Evolutionary conservation across 2,797 vertebrate genomes (phyloP).

Genomic region (Sternarchorhynchus goeldii): DNA sequence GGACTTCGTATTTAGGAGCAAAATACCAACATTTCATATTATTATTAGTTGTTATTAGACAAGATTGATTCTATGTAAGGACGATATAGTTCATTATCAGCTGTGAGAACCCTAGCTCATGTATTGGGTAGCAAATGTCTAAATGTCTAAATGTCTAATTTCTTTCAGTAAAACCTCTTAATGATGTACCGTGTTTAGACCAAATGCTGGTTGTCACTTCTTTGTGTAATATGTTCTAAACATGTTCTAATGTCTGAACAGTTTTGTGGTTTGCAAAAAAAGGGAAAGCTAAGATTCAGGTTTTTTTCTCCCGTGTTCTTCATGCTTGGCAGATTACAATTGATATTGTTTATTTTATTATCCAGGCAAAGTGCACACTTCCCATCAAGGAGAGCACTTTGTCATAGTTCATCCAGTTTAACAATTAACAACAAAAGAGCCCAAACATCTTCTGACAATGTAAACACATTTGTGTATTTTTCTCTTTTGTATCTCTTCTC

Average conservation of each 20-base stretch:
- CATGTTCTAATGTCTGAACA: neutral
- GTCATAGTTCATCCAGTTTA: slow-evolving; percentile 41
- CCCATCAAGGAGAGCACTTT: slow-evolving; percentile 19
- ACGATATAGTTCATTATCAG: neutral
- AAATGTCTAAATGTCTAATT: neutral
- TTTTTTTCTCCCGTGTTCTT: neutral
- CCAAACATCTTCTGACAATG: neutral
- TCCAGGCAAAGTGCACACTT: slow-evolving; percentile 43
- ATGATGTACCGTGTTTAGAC: neutral
- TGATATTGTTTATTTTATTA: slow-evolving; percentile 31
- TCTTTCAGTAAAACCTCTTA: neutral
- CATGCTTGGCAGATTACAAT: neutral
- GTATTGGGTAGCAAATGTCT: no score
- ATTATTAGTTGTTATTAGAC: no score
- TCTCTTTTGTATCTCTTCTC: neutral
- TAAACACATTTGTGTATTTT: slow-evolving; percentile 24
- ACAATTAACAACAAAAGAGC: slow-evolving; percentile 44
- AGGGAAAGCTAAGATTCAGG: no score
- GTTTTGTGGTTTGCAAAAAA: no score
- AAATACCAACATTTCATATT: no score
- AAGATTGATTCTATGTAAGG: no score
- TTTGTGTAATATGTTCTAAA: neutral
- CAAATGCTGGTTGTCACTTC: neutral
- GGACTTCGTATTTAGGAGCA: no score
- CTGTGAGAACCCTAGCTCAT: neutral